Percentiles rank a stretch among this genome's conserved stretches.
These are phyloP conservation scores for western clawed frog (Xenopus tropicalis) DNA, from an alignment of 2,113 vertebrate genomes.

Conservation along the genomic window UCB_Xtro_10.0 CM004443.2:19959001-19959500, in stretches of 20 bases:
- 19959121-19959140: conserved; percentile 83
- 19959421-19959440: too few species aligned
- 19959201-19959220: conserved; percentile 69
- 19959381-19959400: too few species aligned
- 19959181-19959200: conserved; percentile 70
- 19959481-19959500: too few species aligned
- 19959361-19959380: too few species aligned
- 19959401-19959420: too few species aligned
- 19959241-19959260: conserved; percentile 51
- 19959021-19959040: conserved; percentile 69
- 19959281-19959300: too few species aligned
- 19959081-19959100: conserved; percentile 67
- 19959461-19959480: too few species aligned
- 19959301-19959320: too few species aligned
- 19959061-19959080: conserved; percentile 80
- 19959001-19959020: conserved; percentile 80
- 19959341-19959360: too few species aligned
- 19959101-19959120: conserved; percentile 79
- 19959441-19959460: too few species aligned
- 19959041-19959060: conserved; percentile 79
- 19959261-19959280: too few species aligned
- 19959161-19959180: conserved; percentile 86
- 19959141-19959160: conserved; percentile 84
- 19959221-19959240: conserved; percentile 61
- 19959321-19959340: too few species aligned